Evolutionary conservation across 2,797 vertebrate genomes (phyloP), one percentile per base, ranked within the genome.

Genomic region (Triplophysa yarkandensis): DNA sequence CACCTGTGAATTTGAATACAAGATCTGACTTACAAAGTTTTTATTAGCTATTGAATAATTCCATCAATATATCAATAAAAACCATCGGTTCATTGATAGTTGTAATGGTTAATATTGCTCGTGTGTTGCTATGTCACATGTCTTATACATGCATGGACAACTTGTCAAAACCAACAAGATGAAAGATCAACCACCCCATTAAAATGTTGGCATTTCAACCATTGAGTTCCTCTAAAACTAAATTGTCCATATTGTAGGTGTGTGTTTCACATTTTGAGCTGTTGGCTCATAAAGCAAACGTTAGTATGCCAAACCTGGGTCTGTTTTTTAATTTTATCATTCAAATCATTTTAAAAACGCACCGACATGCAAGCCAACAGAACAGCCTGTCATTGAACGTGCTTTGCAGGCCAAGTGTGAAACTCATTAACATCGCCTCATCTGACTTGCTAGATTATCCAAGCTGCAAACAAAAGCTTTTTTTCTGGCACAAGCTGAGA

Each of bases 371-470:
- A 73, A 32, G 48, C 71, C 14, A 0, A 27, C 34, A 19, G 52
- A 50, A 52, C 4, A 11, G 23, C 21, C 54, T n/a, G 54, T 57
- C n/a, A 23, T 55, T 54, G 30, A 2, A 11, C 62, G 13, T 57
- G 36, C 62, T 74, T 65, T 66, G 27, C 9, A 57, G 54, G 36
- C 21, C 43, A 17, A 68, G 71, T 68, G 50, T 62, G 71, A 71
- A 36, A 65, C 25, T 71, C 44, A 64, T 32, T 62, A 55, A 63
- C 61, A 21, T 77, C 62, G 58, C 48, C 25, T 39, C 58, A 74
- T 46, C 69, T 75, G 71, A 43, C 68, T 57, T 70, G 57, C 60
- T 44, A 74, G 65, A 54, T 76, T 54, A 71, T 78, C 61, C 68
- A 74, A 68, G 34, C 21, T 34, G 41, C 19, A 3, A 34, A 76